Percentiles rank a stretch among this genome's conserved stretches.
These are phyloP conservation scores for Sarcophaga bullata DNA, from an alignment of 1,140 invertebrate species.

Conservation along the genomic window DNA sequence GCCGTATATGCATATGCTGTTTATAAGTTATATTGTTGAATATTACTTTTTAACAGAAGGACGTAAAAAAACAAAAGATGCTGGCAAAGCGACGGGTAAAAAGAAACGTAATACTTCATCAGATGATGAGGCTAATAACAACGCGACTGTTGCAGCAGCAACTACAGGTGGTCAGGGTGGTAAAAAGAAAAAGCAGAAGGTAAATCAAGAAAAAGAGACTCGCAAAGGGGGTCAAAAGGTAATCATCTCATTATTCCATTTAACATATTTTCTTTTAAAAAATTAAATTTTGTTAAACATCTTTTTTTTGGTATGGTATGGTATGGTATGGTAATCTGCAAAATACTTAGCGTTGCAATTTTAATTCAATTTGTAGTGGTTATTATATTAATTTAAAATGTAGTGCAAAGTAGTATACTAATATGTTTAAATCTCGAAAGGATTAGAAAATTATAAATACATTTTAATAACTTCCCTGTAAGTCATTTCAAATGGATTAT, in stretches of 20 bases:
- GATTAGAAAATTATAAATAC: too few species aligned
- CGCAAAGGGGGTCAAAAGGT: constrained; percentile 66
- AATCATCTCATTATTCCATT: constrained; percentile 52
- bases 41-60: constrained; percentile 66
- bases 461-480: too few species aligned
- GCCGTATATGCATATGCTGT: neutral
- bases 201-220: constrained; percentile 67
- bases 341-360: too few species aligned
- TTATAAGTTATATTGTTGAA: constrained; percentile 3
- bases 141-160: constrained; percentile 43
- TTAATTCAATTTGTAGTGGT: too few species aligned
- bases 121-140: constrained; percentile 56
- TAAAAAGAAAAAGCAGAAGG: constrained; percentile 66
- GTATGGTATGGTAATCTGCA: too few species aligned
- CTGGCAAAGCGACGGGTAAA: constrained; percentile 61
- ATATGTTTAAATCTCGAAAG: too few species aligned
- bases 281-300: neutral
- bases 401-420: neutral
- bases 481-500: too few species aligned
- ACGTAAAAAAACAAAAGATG: constrained; percentile 70
- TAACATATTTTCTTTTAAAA: constrained; percentile 5
- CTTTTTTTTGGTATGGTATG: neutral
- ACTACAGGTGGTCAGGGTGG: constrained; percentile 56
- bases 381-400: neutral
- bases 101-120: constrained; percentile 61